Evolutionary conservation across 2,888 invertebrate species (phyloP), one percentile per base, ranked within the genome.

Genomic region (Dynastes tityus): DNA sequence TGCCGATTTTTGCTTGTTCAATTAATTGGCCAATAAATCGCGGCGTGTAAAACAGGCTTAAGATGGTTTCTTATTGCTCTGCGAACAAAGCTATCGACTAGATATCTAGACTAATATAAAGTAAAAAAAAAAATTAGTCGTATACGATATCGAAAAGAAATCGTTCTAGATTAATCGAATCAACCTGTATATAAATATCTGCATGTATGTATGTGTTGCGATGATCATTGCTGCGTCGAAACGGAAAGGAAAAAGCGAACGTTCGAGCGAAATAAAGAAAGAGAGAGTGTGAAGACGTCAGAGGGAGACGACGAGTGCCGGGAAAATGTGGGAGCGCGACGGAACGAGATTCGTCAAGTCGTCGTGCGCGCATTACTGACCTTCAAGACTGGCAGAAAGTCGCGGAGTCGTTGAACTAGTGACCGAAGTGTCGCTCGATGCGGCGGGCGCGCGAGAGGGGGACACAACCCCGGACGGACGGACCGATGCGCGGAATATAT

Each of bases 371-470:
- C 80, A 80, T 82, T 82, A 82, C 84, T 87, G 88, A 88, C 89
- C 89, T 89, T 89, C 88, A 86, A 82, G 80, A 86, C 84, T 87
- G 86, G 87, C 88, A 88, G 88, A 89, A 89, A 89, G 88, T 88
- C 88, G 88, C 86, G 83, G 86, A 88, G 89, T 89, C 89, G 88
- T 88, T 89, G 89, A 89, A 89, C 89, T 84, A 88, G 87, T 88
- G 88, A 88, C 88, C 88, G 88, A 82, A 79, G 78, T 73, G 73
- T 73, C 73, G 73, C 73, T 73, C n/a, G 55, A 55, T 55, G 70
- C 70, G 70, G 80, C 68, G 74, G 80, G 74, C 77, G 71, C 55
- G 13, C 40, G 53, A 76, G 65, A 53, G 74, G 5, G 58, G 64
- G 71, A 58, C 9, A 58, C 73, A 40, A 58, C 27, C 73, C 73